Conservation (phyloP, 2,113 vertebrate genomes). For the Crocuta crocuta region DNA sequence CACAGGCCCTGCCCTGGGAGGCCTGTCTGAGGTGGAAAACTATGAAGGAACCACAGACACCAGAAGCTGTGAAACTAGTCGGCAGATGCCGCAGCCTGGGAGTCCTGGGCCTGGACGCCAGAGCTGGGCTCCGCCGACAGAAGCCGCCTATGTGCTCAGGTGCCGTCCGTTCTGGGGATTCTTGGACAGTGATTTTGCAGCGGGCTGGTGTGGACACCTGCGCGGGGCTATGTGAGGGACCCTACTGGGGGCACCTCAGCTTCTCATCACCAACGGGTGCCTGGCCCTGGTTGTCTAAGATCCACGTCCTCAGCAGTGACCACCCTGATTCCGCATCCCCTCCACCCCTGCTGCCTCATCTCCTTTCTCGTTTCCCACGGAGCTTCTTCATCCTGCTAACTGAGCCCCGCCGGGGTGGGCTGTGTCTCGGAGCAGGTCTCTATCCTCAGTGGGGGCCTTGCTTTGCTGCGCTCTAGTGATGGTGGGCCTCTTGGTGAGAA, state of each 20-base stretch:
- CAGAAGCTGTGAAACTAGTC: not conserved
- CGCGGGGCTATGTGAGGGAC: not conserved
- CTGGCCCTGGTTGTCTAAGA: not conserved
- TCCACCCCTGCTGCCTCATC: not conserved
- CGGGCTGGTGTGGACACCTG: not conserved
- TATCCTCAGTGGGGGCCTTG: fast-evolving
- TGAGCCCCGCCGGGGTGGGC: not conserved
- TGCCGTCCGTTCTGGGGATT: not conserved
- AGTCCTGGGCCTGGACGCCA: fast-evolving
- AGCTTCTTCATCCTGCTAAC: not conserved
- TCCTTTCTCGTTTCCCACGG: not conserved
- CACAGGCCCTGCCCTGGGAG: not conserved
- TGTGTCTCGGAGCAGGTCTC: not conserved
- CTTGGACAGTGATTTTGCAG: not conserved
- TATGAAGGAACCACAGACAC: not conserved
- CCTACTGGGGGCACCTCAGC: not conserved
- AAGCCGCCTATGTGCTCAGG: not conserved
- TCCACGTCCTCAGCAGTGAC: not conserved
- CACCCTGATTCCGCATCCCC: not conserved
- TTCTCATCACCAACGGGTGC: not conserved
- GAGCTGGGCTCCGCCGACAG: not conserved
- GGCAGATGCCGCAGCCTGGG: not conserved
- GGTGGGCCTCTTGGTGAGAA: not conserved
- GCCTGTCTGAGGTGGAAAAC: not conserved
- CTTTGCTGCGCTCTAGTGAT: not conserved